Evolutionary conservation across 2,797 vertebrate species (phyloP), one percentile per base, ranked within the genome.

Genomic region (Dipus sagitta): DNA sequence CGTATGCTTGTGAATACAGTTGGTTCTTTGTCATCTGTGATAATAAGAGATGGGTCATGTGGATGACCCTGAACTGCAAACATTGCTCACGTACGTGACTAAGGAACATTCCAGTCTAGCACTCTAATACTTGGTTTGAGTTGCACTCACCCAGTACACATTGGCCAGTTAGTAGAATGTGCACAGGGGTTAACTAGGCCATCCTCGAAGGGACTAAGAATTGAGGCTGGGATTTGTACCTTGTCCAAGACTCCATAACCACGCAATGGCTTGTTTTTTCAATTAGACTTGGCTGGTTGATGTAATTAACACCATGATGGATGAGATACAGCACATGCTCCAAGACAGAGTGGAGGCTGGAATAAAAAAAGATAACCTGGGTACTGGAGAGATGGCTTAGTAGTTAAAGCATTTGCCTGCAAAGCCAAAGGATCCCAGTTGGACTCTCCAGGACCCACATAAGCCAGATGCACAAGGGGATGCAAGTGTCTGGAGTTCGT

Each of bases 1-100:
- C 96, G 90, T 88, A 88, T 52, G 94, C 88, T 71, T 14, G 58
- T 88, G 92, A 94, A 64, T 15, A 97, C 91, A 95, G 88, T 85
- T 10, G 79, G 42, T 8, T 82, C 90, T 96, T 95, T 96, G 95
- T 96, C 67, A 76, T 94, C 79, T 12, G 62, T 71, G 86, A 93
- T 93, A 58, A 96, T 90, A 91, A 94, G 70, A 58, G 65, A 78
- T 0, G 17, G 82, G 34, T 94, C 95, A 93, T 94, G 91, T 76
- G 93, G 85, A 93, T 85, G 81, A 90, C 67, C 79, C 84, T 80
- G 77, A 52, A 95, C 32, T 70, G 81, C 58, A 84, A 89, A 89
- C 90, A 77, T 84, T 77, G 67, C n/a, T 79, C 76, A 38, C 65
- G 52, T 47, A 70, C 17, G 7, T 7, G 65, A 52, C 88, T 9